Conservation (phyloP, 1,140 invertebrate species). For the Zaprionus inermis region DNA sequence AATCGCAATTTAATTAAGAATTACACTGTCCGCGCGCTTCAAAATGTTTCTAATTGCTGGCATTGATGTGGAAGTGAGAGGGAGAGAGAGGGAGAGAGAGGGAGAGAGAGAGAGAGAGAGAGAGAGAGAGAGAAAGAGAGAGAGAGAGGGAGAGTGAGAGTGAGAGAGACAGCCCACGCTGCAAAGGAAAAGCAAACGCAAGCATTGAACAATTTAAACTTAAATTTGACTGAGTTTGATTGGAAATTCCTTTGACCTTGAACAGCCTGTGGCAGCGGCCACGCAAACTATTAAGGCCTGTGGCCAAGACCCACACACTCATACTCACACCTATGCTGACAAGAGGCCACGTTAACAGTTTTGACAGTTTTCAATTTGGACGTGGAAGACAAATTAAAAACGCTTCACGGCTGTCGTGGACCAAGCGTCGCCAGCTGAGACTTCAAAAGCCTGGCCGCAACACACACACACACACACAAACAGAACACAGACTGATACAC, state of each 20-base stretch:
- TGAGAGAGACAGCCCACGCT: neutral
- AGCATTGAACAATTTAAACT: neutral
- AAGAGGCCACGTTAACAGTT: slow-evolving; percentile 67
- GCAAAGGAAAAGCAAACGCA: too few species aligned
- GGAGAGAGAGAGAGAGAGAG: too few species aligned
- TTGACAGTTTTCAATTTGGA: slow-evolving; percentile 78
- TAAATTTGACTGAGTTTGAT: neutral
- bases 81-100: neutral
- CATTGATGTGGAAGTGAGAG: neutral
- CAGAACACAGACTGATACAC: neutral
- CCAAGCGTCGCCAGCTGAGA: slow-evolving; percentile 66
- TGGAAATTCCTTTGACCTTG: slow-evolving; percentile 5
- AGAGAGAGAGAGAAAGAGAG: too few species aligned
- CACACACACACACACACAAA: slow-evolving; percentile 2
- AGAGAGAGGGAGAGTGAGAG: rapidly evolving
- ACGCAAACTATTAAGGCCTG: slow-evolving; percentile 50
- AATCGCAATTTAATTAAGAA: slow-evolving; percentile 55
- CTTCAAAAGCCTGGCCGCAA: slow-evolving; percentile 35
- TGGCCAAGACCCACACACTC: slow-evolving; percentile 26
- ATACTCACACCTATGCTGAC: neutral
- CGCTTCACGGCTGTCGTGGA: slow-evolving; percentile 49
- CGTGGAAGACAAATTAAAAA: slow-evolving; percentile 68
- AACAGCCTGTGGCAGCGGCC: neutral
- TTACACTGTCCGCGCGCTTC: neutral
- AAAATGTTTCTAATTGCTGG: neutral